phyloP scores from a whole-genome alignment of 2,797 vertebrate genomes.

The Pseudomugil tenellus region DNA sequence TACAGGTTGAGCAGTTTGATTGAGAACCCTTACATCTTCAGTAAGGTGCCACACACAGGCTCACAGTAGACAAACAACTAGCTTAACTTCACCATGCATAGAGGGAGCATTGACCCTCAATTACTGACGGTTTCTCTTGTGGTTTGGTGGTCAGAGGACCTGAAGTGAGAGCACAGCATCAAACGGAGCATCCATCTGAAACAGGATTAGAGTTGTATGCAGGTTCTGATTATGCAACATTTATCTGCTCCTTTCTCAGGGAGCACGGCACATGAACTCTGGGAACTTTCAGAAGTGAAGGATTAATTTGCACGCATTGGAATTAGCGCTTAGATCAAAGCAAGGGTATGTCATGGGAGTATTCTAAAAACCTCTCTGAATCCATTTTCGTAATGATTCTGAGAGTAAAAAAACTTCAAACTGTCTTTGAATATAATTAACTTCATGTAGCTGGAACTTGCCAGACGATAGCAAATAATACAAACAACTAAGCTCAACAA shows the following conservation, averaged over 20 bases:
- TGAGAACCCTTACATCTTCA: background rate
- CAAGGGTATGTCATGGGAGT: constrained; percentile 57
- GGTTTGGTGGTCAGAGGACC: constrained; percentile 51
- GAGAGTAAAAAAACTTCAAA: constrained; percentile 30
- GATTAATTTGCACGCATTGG: constrained; percentile 78
- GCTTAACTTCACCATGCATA: constrained; percentile 18
- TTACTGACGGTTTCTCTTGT: constrained; percentile 21
- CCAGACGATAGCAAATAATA: constrained; percentile 52
- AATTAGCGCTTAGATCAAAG: constrained; percentile 81
- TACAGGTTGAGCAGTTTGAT: constrained; percentile 8
- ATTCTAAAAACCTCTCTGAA: constrained; percentile 58
- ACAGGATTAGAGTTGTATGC: constrained; percentile 65
- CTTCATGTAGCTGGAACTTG: constrained; percentile 46
- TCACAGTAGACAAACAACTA: constrained; percentile 44
- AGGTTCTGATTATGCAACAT: constrained; percentile 70
- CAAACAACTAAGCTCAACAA: constrained; percentile 31
- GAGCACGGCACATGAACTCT: constrained; percentile 70
- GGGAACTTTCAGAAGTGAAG: constrained; percentile 72
- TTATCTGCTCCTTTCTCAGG: constrained; percentile 69
- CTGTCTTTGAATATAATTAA: constrained; percentile 62
- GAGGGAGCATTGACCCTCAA: constrained; percentile 26
- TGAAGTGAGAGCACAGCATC: constrained; percentile 64
- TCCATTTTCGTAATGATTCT: constrained; percentile 69
- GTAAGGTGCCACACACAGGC: constrained; percentile 12
- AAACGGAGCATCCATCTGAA: constrained; percentile 66